Base-by-base conservation (phyloP, 2,888 invertebrate species). In the Melipona beecheii region DNA sequence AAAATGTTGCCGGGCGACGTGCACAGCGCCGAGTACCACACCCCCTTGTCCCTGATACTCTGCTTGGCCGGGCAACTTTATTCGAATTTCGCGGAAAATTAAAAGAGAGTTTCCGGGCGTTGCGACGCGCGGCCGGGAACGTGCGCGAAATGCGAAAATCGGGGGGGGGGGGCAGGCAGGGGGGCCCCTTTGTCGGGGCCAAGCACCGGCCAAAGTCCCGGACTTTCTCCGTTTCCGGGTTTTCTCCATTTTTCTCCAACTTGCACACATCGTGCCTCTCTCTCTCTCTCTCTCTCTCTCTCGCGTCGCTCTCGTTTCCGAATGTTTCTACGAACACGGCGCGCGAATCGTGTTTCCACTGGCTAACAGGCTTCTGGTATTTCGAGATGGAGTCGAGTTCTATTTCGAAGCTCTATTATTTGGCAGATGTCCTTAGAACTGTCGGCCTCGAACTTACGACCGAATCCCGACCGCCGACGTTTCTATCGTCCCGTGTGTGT, bases 31-130 rank as follows among this genome's bases (percentile, higher is more conserved):
- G 89, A 84, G n/a, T n/a, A n/a, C n/a, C n/a, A 86, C 81, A 58
- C 56, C 78, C 80, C 86, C 43, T 43, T 80, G 75, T 83, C 79
- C 83, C 87, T 92, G 91, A 92, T 93, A 92, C 92, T 91, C 90
- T 81, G 89, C 90, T 88, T 88, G 91, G 90, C 87, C 91, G 68
- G 86, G 87, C 87, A 93, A 93, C 92, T 92, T 93, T 91, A 93
- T 93, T 92, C 91, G 92, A 93, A 93, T 92, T 92, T 91, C 89
- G 86, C 86, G 86, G 87, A 87, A 91, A 92, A 92, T 92, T 92
- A 92, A 92, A 93, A 92, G 91, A 91, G 92, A 93, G 92, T 93
- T 93, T 90, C 88, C 91, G 89, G 86, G 43, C 43, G 43, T 43
- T 43, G 43, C 65, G 75, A 65, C 73, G 72, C 79, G 75, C 65